Conservation (phyloP, 2,113 vertebrate species). For the Atlantisia rogersi region DNA sequence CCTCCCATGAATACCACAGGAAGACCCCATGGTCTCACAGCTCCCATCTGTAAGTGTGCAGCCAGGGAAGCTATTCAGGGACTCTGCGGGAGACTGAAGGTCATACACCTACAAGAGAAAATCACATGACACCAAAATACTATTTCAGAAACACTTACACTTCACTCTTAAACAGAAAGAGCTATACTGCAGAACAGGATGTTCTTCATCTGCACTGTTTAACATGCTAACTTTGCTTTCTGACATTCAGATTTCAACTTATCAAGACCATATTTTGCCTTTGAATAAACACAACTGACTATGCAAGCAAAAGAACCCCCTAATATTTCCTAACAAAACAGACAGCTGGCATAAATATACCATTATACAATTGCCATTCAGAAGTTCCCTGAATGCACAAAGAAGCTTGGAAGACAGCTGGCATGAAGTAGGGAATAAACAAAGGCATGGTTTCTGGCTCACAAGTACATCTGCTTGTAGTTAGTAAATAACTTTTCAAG, state of each 20-base stretch:
- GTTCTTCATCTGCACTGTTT: not conserved
- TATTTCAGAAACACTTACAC: not conserved
- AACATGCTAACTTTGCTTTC: not conserved
- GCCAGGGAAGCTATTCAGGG: constrained; percentile 82
- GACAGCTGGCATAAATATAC: not conserved
- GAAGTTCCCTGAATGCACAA: not conserved
- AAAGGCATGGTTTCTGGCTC: not conserved
- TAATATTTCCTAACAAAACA: constrained; percentile 5
- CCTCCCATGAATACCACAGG: constrained; percentile 81
- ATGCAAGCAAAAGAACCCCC: not conserved
- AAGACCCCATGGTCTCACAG: constrained; percentile 84
- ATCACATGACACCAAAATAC: not conserved
- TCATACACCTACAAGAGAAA: constrained; percentile 79
- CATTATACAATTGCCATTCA: not conserved
- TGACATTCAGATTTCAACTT: not conserved
- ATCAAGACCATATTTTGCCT: not conserved
- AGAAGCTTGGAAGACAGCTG: not conserved
- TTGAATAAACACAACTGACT: not conserved
- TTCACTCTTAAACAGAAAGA: not conserved
- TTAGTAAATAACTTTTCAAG: not conserved
- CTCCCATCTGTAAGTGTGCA: constrained; percentile 82
- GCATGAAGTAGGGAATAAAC: not conserved
- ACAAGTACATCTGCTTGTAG: not conserved
- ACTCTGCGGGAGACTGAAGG: constrained; percentile 84
- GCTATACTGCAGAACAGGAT: not conserved